Evolutionary conservation across 2,113 vertebrate species (phyloP).

Genomic region (Panthera leo): DNA sequence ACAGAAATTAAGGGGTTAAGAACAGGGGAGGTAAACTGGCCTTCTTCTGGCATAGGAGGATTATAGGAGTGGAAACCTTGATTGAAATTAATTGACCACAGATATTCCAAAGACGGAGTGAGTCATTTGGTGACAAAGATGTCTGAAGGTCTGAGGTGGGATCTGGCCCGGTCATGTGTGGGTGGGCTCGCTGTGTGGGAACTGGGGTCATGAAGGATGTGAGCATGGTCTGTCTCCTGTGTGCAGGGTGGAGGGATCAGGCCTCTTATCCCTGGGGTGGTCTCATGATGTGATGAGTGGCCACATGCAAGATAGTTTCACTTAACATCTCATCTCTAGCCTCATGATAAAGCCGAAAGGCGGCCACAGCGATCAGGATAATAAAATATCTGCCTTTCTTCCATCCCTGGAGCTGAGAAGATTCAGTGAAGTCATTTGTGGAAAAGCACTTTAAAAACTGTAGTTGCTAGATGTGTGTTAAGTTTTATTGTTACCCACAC

Average conservation of each 20-base stretch:
- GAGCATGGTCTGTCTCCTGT: neutral
- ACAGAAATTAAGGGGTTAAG: neutral
- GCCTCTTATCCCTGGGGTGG: neutral
- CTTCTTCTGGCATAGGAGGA: neutral
- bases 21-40: neutral
- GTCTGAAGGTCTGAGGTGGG: neutral
- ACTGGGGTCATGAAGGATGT: neutral
- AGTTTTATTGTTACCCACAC: constrained; percentile 9
- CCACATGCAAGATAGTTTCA: neutral
- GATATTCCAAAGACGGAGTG: constrained; percentile 32
- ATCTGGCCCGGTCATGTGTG: neutral
- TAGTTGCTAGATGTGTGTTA: neutral
- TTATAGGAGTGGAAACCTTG: constrained; percentile 26
- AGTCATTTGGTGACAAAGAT: constrained; percentile 53
- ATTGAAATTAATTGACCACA: constrained; percentile 55
- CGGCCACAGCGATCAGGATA: neutral
- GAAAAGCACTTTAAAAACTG: constrained; percentile 32
- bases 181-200: neutral
- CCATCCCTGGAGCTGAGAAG: neutral
- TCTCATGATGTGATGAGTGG: neutral
- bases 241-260: neutral
- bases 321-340: neutral
- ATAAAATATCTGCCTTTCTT: neutral
- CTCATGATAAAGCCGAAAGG: neutral
- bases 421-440: neutral